These are phyloP conservation scores for Erpornis zantholeuca DNA, from an alignment of 2,113 vertebrate genomes.

Conservation along the genomic window DNA sequence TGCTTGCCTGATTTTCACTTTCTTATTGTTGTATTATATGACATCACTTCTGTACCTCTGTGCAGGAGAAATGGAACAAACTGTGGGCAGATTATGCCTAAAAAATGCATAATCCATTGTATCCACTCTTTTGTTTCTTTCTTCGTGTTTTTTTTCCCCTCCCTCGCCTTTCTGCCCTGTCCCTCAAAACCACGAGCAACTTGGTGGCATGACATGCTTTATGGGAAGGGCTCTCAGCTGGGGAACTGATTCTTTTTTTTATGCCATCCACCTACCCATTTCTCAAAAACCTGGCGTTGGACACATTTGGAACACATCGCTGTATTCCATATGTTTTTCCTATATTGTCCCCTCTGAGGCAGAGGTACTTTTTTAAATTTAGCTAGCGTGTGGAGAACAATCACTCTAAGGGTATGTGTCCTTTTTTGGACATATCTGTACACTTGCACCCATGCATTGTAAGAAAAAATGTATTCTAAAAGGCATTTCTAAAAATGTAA, in stretches of 20 bases:
- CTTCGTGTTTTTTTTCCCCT: background rate
- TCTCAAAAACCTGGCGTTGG: background rate
- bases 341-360: background rate
- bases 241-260: background rate
- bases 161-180: background rate
- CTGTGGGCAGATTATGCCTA: background rate
- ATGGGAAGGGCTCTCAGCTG: background rate
- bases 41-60: background rate
- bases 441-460: background rate
- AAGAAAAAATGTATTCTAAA: background rate
- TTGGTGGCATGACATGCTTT: background rate
- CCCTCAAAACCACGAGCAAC: background rate
- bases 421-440: background rate
- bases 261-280: background rate
- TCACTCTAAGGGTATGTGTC: background rate
- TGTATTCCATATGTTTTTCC: slow-evolving; percentile 1
- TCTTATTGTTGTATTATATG: background rate
- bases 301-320: background rate
- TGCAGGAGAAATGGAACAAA: background rate
- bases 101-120: background rate
- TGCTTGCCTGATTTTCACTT: background rate
- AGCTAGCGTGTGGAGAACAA: background rate
- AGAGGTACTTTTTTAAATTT: background rate
- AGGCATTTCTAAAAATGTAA: slow-evolving; percentile 26
- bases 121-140: background rate